Base-by-base conservation (phyloP, 2,888 invertebrate genomes). In the Tachina grossa region DNA sequence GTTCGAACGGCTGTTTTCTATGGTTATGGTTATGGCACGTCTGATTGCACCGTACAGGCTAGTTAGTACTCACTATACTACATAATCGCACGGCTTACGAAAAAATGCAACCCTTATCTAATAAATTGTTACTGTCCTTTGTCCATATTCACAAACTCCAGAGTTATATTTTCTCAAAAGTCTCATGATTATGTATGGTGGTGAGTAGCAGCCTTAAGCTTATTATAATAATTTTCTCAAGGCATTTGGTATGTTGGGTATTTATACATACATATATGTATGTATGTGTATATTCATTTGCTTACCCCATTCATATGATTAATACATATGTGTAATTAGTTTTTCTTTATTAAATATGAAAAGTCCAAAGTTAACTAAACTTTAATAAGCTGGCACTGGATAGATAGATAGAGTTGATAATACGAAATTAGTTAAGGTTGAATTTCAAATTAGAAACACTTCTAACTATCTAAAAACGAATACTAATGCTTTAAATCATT, bases 351-450 rank as follows among this genome's bases (percentile, higher is more conserved):
- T 47, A 53, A 43, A 51, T 49, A 61, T 55, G 43, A 79, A 55
- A 71, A 45, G 79, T 71, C 71, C 75, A 84, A 57, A 80, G 75
- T 80, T 75, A 45, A 72, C 11, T 51, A 63, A 79, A 69, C 61
- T 71, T 69, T 65, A 79, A 79, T 84, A 47, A 71, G 78, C 53
- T 43, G 57, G 71, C 69, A 69, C 63, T 63, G 53, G 63, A 68
- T 47, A 39, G 71, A 53, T 61, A 59, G 3, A n/a, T 75, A 19
- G 31, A 19, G 14, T 59, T 75, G 41, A 31, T 31, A 31, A 31
- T 31, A 6, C 6, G 16, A 78, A 83, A 72, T 68, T 78, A 68
- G 57, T 74, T 61, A 61, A 66, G 71, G 22, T 77, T 77, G 66
- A 19, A 31, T 68, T 41, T 9, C 31, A 57, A 57, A 19, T 68